phyloP scores from a whole-genome alignment of 1,140 invertebrate species.

The Dinoponera quadriceps region DNA sequence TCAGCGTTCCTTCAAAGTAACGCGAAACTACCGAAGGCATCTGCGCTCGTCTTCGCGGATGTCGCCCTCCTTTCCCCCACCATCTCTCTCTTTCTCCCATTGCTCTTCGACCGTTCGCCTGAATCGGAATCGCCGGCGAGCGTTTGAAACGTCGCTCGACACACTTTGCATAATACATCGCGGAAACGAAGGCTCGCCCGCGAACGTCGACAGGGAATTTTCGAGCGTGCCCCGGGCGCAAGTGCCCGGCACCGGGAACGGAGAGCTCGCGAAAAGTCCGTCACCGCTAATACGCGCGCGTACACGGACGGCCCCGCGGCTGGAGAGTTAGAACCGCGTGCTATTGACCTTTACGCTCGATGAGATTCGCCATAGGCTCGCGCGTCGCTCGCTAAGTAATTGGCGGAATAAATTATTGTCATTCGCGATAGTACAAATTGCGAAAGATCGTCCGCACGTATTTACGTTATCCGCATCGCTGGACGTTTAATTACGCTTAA shows the following conservation, averaged over 20 bases:
- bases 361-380: slow-evolving; percentile 64
- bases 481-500: slow-evolving; percentile 16
- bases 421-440: slow-evolving; percentile 41
- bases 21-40: background rate
- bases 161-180: slow-evolving; percentile 23
- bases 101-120: background rate
- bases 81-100: background rate
- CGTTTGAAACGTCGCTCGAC: background rate
- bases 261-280: slow-evolving; percentile 30
- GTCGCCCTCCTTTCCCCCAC: background rate
- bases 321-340: slow-evolving; percentile 58
- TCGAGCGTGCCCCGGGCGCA: background rate
- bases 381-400: slow-evolving; percentile 63
- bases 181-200: background rate
- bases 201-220: background rate
- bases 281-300: slow-evolving; percentile 36
- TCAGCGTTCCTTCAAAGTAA: slow-evolving; percentile 8
- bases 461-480: background rate
- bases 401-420: slow-evolving; percentile 66
- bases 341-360: slow-evolving; percentile 72
- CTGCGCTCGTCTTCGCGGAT: too few species aligned
- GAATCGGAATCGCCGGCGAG: slow-evolving; percentile 5
- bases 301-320: slow-evolving; percentile 57
- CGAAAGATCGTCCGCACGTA: slow-evolving; percentile 24
- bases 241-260: background rate